Conservation (phyloP, 2,888 invertebrate species). For the Cephus runcator region DNA sequence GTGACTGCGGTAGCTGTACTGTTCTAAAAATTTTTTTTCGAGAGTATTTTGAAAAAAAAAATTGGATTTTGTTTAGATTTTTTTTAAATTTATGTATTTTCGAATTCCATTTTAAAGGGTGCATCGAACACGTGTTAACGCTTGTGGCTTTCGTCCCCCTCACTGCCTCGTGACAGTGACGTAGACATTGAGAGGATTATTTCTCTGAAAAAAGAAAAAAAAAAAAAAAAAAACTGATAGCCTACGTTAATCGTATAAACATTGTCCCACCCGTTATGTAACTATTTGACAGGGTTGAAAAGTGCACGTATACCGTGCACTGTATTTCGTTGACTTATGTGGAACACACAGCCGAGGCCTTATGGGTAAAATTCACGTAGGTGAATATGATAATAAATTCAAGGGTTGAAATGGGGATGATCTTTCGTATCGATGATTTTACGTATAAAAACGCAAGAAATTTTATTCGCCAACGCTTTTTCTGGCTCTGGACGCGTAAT, state of each 20-base stretch:
- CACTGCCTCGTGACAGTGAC: conserved; percentile 35
- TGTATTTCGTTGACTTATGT: not conserved
- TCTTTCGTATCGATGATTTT: not conserved
- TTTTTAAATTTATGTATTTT: not conserved
- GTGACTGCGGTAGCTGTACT: not conserved
- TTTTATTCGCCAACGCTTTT: not conserved
- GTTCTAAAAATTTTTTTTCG: not conserved
- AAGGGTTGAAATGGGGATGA: not conserved
- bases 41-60: not conserved
- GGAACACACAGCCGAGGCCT: not conserved
- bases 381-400: not conserved
- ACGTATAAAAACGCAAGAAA: not conserved
- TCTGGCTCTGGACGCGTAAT: not conserved
- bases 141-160: conserved; percentile 4
- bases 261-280: conserved; percentile 38
- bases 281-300: conserved; percentile 19
- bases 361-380: not conserved
- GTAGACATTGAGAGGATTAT: conserved; percentile 36
- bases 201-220: conserved; percentile 38
- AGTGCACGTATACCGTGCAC: no score
- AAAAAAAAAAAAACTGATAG: conserved; percentile 42
- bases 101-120: not conserved
- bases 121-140: conserved; percentile 33
- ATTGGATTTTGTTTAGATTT: not conserved
- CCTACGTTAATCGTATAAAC: conserved; percentile 41